These are phyloP conservation scores for Microcaecilia unicolor DNA, from an alignment of 2,797 vertebrate species.

Conservation along the genomic window DNA sequence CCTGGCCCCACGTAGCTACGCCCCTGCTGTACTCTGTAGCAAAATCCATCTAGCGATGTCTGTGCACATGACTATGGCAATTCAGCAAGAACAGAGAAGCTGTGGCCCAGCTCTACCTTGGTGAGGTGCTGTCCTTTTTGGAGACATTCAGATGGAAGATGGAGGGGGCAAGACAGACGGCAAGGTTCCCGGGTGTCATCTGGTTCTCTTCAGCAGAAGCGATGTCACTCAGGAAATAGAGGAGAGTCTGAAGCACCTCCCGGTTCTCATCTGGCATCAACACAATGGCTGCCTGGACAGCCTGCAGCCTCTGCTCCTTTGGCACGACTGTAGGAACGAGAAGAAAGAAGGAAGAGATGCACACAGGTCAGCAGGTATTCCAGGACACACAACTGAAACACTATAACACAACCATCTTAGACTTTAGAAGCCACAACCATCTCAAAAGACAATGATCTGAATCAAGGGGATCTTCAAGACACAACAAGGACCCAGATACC, in stretches of 20 bases:
- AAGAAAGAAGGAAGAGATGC: neutral
- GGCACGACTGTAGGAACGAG: conserved; percentile 50
- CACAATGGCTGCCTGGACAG: conserved; percentile 59
- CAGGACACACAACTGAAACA: no score
- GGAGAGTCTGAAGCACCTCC: conserved; percentile 74
- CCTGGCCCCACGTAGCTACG: no score
- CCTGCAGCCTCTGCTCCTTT: conserved; percentile 65
- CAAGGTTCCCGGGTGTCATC: conserved; percentile 73
- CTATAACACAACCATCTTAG: neutral
- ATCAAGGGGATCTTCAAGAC: no score
- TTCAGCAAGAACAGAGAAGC: no score
- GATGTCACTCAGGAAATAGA: conserved; percentile 77
- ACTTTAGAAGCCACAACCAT: neutral
- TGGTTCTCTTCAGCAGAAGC: conserved; percentile 72
- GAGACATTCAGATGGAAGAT: conserved; percentile 74
- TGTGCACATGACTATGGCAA: no score
- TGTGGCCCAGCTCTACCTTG: conserved; percentile 64
- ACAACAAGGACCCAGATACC: no score
- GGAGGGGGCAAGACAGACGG: conserved; percentile 75
- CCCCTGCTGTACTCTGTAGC: no score
- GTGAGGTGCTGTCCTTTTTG: conserved; percentile 68
- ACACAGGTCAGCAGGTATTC: neutral
- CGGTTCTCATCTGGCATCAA: conserved; percentile 74
- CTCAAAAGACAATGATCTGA: no score
- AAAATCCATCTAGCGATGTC: no score